Conservation (phyloP, 1,140 invertebrate genomes). For the Tenebrio molitor region DNA sequence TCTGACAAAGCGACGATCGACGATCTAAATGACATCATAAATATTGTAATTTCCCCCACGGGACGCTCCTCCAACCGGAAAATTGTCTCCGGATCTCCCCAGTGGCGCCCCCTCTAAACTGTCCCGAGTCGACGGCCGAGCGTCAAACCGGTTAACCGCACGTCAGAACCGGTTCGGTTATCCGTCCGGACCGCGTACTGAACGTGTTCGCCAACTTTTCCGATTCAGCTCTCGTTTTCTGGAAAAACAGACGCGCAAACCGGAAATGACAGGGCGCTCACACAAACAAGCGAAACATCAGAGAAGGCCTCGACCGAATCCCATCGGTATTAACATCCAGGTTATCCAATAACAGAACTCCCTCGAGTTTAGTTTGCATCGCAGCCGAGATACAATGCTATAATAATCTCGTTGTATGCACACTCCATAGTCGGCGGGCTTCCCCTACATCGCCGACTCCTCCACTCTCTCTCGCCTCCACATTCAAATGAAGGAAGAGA, state of each 20-base stretch:
- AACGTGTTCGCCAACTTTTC: too few species aligned
- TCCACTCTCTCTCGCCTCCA: not conserved
- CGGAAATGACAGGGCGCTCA: slow-evolving; percentile 18
- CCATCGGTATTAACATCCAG: slow-evolving; percentile 52
- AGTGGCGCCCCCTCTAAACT: slow-evolving; percentile 29
- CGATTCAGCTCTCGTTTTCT: too few species aligned
- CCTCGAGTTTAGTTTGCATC: slow-evolving; percentile 56
- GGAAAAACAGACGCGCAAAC: too few species aligned
- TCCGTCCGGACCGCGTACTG: too few species aligned
- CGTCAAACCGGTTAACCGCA: too few species aligned
- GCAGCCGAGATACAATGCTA: slow-evolving; percentile 54
- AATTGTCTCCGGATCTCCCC: slow-evolving; percentile 53
- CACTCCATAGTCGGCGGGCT: slow-evolving; percentile 25
- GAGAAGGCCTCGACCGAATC: slow-evolving; percentile 26
- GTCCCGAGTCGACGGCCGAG: slow-evolving; percentile 14
- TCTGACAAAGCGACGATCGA: slow-evolving; percentile 52
- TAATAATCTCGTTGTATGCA: slow-evolving; percentile 56
- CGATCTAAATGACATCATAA: slow-evolving; percentile 60
- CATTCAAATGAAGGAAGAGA: not conserved
- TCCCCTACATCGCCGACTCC: not conserved
- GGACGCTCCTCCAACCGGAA: slow-evolving; percentile 56
- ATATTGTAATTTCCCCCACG: slow-evolving; percentile 60
- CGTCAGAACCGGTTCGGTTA: too few species aligned
- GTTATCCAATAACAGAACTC: slow-evolving; percentile 56
- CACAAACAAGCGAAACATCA: slow-evolving; percentile 35